A percentile compares a stretch with the other conserved stretches of the same genome.
Evolutionary conservation across 1,140 invertebrate species (phyloP).

Genomic region (Pissodes strobi): DNA sequence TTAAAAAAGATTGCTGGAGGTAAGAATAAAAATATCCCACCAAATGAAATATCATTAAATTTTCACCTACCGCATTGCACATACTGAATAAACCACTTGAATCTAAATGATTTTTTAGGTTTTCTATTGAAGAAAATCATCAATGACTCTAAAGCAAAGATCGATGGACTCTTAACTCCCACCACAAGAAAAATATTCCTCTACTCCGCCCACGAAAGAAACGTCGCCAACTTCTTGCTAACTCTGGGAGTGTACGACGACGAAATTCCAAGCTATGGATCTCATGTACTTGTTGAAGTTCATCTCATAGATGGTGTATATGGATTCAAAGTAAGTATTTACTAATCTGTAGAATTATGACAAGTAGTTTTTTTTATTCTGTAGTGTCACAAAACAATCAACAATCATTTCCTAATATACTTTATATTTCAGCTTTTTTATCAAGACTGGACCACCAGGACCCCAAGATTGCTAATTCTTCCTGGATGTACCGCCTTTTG

Average conservation of each 20-base stretch:
- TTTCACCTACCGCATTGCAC: too few species aligned
- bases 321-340: constrained; percentile 30
- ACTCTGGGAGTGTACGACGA: constrained; percentile 25
- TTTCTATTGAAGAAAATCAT: constrained; percentile 21
- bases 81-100: too few species aligned
- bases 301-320: constrained; percentile 28
- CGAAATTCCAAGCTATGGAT: constrained; percentile 34
- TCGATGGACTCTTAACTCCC: constrained; percentile 10
- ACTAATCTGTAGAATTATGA: background rate
- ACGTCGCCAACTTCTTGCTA: constrained; percentile 28
- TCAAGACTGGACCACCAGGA: constrained; percentile 16
- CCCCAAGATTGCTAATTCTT: constrained; percentile 18
- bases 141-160: constrained; percentile 7
- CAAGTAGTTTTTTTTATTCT: too few species aligned
- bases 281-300: constrained; percentile 34
- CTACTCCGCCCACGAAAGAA: constrained; percentile 40
- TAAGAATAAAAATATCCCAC: constrained; percentile 1
- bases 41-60: too few species aligned
- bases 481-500: constrained; percentile 32
- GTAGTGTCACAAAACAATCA: too few species aligned
- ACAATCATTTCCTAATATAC: background rate
- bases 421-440: constrained; percentile 28
- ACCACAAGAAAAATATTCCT: constrained; percentile 19
- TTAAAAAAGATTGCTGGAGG: constrained; percentile 8
- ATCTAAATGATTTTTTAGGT: constrained; percentile 14